These are phyloP conservation scores for Drosophila barbarae DNA, from an alignment of 2,888 invertebrate genomes.

Conservation along the genomic window DNA sequence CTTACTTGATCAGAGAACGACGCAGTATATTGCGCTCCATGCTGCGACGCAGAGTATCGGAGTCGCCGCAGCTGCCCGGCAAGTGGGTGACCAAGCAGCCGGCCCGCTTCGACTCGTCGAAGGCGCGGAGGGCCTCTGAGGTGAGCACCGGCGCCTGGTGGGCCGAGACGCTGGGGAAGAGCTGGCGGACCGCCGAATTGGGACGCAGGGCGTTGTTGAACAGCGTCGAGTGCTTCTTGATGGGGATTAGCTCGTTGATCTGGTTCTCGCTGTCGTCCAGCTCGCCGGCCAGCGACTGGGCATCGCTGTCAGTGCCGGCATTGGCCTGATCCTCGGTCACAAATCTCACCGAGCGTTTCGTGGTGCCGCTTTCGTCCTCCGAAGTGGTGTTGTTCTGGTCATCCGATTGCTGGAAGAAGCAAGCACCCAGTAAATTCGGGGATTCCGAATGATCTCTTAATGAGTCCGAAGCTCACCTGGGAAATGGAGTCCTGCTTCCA, in stretches of 20 bases:
- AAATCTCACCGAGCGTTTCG: constrained; percentile 85
- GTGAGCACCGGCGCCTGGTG: constrained; percentile 85
- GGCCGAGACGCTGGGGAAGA: constrained; percentile 86
- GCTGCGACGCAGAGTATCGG: constrained; percentile 86
- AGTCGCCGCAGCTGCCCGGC: constrained; percentile 80
- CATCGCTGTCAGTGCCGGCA: constrained; percentile 71
- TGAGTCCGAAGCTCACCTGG: constrained; percentile 79
- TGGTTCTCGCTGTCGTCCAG: constrained; percentile 77
- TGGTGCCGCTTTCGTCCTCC: constrained; percentile 81
- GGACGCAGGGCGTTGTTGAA: constrained; percentile 80
- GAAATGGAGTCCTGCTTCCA: constrained; percentile 84
- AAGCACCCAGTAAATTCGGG: no score
- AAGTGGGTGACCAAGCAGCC: constrained; percentile 79
- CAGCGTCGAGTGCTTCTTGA: constrained; percentile 79
- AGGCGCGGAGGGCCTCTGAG: constrained; percentile 87
- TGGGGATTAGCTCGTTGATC: constrained; percentile 78
- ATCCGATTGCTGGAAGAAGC: constrained; percentile 69
- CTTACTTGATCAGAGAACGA: constrained; percentile 88
- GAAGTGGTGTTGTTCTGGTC: constrained; percentile 78
- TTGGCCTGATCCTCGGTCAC: constrained; percentile 80
- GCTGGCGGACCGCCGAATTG: constrained; percentile 91
- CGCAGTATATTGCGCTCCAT: constrained; percentile 91
- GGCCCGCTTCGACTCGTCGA: constrained; percentile 84
- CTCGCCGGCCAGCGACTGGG: constrained; percentile 62
- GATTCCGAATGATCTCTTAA: no score